Evolutionary conservation across 2,797 vertebrate genomes (phyloP), one percentile per base, ranked within the genome.

Genomic region (Percopsis omiscomaycus): DNA sequence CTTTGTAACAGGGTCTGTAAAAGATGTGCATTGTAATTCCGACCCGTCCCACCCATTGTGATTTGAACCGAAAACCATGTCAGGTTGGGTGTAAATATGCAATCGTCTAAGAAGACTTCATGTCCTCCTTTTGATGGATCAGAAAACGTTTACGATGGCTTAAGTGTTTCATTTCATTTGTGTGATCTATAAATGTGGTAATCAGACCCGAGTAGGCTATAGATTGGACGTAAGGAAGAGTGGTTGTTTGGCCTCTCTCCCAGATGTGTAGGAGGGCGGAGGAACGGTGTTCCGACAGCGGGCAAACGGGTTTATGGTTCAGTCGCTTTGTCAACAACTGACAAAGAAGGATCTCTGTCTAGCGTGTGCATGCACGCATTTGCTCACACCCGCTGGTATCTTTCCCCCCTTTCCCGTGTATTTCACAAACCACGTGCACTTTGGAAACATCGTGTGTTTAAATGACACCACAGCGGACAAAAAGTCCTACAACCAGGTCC

Each of bases 341-440:
- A 88, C 82, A 87, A 84, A 76, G 80, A 71, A 15, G 52, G 29
- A 22, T 22, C 55, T 79, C 73, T 88, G 67, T 84, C 49, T 28
- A 58, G 56, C 57, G 52, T 51, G 9, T 3, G 32, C 55, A 27
- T 15, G 37, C 42, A 45, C 3, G 6, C 45, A 11, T 69, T 53
- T 49, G 42, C 48, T 62, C 56, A 77, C 64, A 64, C 4, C 42
- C 53, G 29, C 28, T 29, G 28, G 22, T 6, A 52, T 52, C 28
- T 9, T 27, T 3, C 50, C 10, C 16, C 44, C 44, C 44, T 45
- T 45, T 1, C 5, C 44, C 44, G 5, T 12, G 44, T 45, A 12
- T 5, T 45, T 45, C 54, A n/a, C 29, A 22, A 22, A 22, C 1
- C 22, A 22, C 22, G 22, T 22, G 22, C 22, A 22, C 22, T 22